Evolutionary conservation across 2,888 invertebrate species (phyloP).

Genomic region (Tinea pellionella): DNA sequence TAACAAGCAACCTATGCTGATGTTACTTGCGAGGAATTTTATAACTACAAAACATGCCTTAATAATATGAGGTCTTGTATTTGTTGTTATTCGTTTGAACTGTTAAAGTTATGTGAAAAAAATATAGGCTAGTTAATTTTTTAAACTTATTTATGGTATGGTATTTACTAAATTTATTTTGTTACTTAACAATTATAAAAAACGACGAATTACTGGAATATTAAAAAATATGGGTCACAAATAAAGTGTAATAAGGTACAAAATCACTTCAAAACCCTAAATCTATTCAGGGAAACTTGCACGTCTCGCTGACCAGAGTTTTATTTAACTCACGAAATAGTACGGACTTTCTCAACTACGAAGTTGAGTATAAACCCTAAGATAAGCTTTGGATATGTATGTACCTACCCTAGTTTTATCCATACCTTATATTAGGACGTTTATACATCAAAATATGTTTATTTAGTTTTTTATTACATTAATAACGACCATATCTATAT

Average conservation of each 20-base stretch:
- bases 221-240: not conserved
- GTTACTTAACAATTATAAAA: no score
- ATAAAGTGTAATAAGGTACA: not conserved
- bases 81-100: no score
- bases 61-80: no score
- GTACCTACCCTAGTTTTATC: not conserved
- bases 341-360: not conserved
- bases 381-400: not conserved
- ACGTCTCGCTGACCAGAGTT: constrained; percentile 9
- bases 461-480: not conserved
- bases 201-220: no score
- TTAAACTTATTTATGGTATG: no score
- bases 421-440: not conserved
- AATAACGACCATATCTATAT: no score
- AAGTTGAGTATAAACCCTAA: constrained; percentile 6
- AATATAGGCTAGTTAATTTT: no score
- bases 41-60: no score
- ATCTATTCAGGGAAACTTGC: constrained; percentile 10
- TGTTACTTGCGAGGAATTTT: no score
- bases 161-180: no score
- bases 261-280: not conserved
- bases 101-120: no score
- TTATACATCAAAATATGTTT: not conserved
- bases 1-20: no score
- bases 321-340: constrained; percentile 8